Evolutionary conservation across 2,888 invertebrate genomes (phyloP).

Genomic region (Gryllus longicercus): DNA sequence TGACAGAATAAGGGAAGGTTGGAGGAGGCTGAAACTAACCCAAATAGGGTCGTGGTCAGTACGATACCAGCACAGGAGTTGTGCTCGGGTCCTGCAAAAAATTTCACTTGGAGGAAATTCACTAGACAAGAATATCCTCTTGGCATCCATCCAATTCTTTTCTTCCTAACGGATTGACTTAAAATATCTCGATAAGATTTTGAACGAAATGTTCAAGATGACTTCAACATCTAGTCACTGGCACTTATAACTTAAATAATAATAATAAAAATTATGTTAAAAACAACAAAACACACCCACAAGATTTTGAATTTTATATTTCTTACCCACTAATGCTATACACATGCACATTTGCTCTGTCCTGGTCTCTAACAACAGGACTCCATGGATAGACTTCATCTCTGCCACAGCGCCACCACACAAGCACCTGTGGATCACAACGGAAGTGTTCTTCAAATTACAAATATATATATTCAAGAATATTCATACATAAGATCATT

Average conservation of each 20-base stretch:
- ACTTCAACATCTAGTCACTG: too few relatives aligned
- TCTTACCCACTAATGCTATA: slow-evolving; percentile 68
- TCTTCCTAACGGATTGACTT: too few relatives aligned
- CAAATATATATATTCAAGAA: too few relatives aligned
- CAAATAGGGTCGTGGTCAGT: slow-evolving; percentile 86
- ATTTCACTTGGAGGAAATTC: neutral
- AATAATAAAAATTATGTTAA: too few relatives aligned
- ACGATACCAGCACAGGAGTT: slow-evolving; percentile 74
- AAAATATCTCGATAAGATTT: too few relatives aligned
- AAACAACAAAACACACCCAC: too few relatives aligned
- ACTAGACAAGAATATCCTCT: too few relatives aligned
- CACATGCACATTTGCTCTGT: slow-evolving; percentile 83
- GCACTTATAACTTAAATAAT: too few relatives aligned
- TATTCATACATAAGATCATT: slow-evolving; percentile 26
- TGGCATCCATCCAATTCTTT: too few relatives aligned
- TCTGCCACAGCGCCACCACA: slow-evolving; percentile 81
- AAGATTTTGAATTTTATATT: too few relatives aligned
- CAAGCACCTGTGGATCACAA: slow-evolving; percentile 52
- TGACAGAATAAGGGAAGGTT: slow-evolving; percentile 68
- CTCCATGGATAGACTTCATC: slow-evolving; percentile 93
- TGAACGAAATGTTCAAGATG: too few relatives aligned
- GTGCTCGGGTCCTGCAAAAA: slow-evolving; percentile 62
- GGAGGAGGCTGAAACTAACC: slow-evolving; percentile 69
- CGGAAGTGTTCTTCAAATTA: too few relatives aligned
- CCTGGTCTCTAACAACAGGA: slow-evolving; percentile 76